Evolutionary conservation across 2,888 invertebrate genomes (phyloP).

Genomic region (Ypsolopha scabrella): DNA sequence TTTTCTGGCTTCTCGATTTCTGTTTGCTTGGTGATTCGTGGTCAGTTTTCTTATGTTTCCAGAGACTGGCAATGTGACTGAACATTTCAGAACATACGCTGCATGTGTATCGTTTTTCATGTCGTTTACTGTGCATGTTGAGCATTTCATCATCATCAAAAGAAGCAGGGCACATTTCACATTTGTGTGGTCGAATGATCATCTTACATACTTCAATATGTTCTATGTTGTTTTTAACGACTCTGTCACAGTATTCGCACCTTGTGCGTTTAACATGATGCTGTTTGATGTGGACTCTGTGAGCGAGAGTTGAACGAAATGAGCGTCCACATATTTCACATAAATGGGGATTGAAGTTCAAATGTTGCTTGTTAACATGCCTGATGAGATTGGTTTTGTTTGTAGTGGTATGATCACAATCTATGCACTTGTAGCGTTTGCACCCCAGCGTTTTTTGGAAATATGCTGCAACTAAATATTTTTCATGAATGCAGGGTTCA

Average conservation of each 20-base stretch:
- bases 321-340: not conserved
- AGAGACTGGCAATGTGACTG: too few relatives aligned
- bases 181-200: not conserved
- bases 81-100: too few relatives aligned
- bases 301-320: not conserved
- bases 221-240: not conserved
- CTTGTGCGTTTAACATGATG: not conserved
- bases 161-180: not conserved
- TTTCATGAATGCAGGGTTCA: constrained; percentile 30
- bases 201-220: not conserved
- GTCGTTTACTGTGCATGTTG: not conserved
- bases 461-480: constrained; percentile 24
- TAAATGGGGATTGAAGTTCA: not conserved
- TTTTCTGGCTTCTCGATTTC: too few relatives aligned
- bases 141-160: not conserved
- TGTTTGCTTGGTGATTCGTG: too few relatives aligned
- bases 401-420: not conserved
- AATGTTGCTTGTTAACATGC: not conserved
- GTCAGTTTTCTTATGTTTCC: too few relatives aligned
- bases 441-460: not conserved
- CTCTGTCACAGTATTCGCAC: not conserved
- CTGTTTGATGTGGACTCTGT: not conserved
- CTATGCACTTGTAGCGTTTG: not conserved
- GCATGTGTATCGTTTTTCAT: too few relatives aligned
- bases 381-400: not conserved